Conservation (phyloP, 2,888 invertebrate species). For the Entomobrya multifasciata region DNA sequence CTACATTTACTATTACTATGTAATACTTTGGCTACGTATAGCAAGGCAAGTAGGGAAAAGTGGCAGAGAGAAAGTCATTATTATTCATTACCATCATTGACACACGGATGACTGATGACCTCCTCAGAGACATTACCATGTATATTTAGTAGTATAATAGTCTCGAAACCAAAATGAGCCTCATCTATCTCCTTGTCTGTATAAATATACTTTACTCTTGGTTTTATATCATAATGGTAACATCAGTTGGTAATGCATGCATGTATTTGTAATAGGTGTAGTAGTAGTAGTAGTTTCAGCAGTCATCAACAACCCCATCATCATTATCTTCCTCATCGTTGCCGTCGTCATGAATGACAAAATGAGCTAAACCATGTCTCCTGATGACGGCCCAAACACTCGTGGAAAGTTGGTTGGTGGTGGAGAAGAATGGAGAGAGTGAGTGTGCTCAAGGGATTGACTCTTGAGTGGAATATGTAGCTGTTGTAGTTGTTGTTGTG, state of each 20-base stretch:
- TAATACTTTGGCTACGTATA: too few species aligned
- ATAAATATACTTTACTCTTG: background rate
- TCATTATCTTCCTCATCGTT: background rate
- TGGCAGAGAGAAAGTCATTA: slow-evolving; percentile 58
- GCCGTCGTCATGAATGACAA: slow-evolving; percentile 37
- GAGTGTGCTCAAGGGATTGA: slow-evolving; percentile 71
- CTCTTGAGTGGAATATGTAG: slow-evolving; percentile 40
- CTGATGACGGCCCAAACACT: background rate
- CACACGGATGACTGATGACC: slow-evolving; percentile 71
- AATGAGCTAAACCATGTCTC: slow-evolving; percentile 13
- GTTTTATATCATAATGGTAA: too few species aligned
- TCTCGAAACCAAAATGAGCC: slow-evolving; percentile 35
- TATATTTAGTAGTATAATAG: too few species aligned
- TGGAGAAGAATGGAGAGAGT: too few species aligned
- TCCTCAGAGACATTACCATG: slow-evolving; percentile 65
- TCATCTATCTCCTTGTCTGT: slow-evolving; percentile 32
- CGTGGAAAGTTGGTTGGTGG: slow-evolving; percentile 17
- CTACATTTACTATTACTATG: background rate
- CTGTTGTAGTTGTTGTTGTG: too few species aligned
- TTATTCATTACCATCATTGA: slow-evolving; percentile 71
- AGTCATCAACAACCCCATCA: background rate
- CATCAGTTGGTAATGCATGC: too few species aligned
- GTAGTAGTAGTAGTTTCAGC: slow-evolving; percentile 7
- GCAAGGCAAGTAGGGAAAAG: background rate
- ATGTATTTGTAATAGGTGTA: too few species aligned